Evolutionary conservation across 1,140 invertebrate genomes (phyloP).

Genomic region (Paralvinella palmiformis): DNA sequence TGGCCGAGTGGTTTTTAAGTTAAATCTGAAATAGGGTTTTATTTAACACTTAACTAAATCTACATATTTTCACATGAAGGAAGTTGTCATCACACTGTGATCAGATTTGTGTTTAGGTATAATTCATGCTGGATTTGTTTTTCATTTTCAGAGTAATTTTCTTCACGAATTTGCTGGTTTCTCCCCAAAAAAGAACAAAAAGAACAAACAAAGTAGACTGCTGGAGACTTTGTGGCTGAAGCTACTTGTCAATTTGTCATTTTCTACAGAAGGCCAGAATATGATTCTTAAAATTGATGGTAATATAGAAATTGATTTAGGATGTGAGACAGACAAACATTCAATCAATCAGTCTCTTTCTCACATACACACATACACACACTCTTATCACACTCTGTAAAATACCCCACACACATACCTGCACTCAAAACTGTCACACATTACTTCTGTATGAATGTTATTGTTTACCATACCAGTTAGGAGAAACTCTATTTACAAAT

Average conservation of each 20-base stretch:
- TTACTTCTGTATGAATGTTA: no score
- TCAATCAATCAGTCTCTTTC: not conserved
- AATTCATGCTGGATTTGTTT: not conserved
- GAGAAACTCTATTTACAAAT: not conserved
- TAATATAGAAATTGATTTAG: conserved; percentile 17
- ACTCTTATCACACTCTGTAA: not conserved
- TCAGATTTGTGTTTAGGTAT: not conserved
- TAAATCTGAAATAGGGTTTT: no score
- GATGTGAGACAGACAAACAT: conserved; percentile 9
- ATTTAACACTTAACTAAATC: no score
- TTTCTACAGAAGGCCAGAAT: conserved; percentile 46
- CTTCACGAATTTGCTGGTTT: conserved; percentile 41
- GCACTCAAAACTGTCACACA: no score
- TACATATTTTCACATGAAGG: no score
- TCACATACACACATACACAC: not conserved
- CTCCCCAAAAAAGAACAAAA: conserved; percentile 34
- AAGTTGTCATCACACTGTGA: no score
- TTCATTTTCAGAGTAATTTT: conserved; percentile 36
- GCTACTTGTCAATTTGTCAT: conserved; percentile 40
- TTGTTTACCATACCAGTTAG: no score
- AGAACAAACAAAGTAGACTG: conserved; percentile 25
- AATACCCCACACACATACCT: not conserved
- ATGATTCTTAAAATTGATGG: conserved; percentile 45
- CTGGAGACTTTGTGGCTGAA: conserved; percentile 40
- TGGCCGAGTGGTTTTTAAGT: no score